phyloP scores from a whole-genome alignment of 2,888 invertebrate species.

The Tachina fera region DNA sequence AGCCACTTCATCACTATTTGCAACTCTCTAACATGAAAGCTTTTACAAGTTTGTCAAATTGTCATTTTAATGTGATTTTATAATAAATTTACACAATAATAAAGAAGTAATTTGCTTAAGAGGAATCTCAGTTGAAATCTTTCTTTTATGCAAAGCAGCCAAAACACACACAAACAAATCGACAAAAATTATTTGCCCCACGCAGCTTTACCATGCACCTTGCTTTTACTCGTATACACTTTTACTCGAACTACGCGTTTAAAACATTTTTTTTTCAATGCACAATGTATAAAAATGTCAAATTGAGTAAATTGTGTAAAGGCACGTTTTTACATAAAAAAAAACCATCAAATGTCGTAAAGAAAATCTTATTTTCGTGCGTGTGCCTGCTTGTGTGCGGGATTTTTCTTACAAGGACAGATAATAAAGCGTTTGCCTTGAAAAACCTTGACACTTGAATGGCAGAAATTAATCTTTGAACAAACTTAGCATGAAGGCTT shows the following conservation, averaged over 20 bases:
- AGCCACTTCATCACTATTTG: neutral
- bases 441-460: conserved; percentile 46
- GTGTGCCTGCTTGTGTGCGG: neutral
- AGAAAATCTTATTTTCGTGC: conserved; percentile 11
- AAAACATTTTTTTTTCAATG: conserved; percentile 1
- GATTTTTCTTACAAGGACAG: neutral
- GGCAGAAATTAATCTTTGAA: conserved; percentile 26
- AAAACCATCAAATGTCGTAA: conserved; percentile 17
- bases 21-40: neutral
- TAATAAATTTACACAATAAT: conserved; percentile 38
- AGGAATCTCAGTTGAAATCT: neutral
- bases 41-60: conserved; percentile 41
- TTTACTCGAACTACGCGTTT: too few species aligned
- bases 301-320: conserved; percentile 47
- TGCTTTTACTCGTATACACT: neutral
- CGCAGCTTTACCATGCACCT: neutral
- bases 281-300: conserved; percentile 38
- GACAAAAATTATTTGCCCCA: conserved; percentile 5
- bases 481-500: neutral
- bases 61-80: conserved; percentile 44
- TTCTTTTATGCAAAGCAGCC: neutral
- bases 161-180: neutral
- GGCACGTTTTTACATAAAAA: conserved; percentile 50
- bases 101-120: conserved; percentile 25
- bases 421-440: conserved; percentile 13